Conservation (phyloP, 2,113 vertebrate species). For the Solea solea region DNA sequence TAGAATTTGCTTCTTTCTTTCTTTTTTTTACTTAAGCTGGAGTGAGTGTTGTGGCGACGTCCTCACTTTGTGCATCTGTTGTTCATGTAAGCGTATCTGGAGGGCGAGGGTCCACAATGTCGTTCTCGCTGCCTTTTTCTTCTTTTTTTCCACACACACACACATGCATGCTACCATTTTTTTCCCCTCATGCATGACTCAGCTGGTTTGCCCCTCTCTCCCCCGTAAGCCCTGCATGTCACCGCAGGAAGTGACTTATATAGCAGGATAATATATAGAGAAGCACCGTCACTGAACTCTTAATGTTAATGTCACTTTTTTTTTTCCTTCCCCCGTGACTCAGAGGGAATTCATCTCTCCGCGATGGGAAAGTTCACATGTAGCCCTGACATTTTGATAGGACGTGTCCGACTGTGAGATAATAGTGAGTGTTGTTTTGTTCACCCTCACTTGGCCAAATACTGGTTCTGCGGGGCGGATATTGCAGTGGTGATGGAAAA, state of each 20-base stretch:
- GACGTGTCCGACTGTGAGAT: constrained; percentile 46
- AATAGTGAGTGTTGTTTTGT: constrained; percentile 56
- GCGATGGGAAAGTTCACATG: constrained; percentile 61
- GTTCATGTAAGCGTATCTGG: constrained; percentile 15
- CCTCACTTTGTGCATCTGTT: constrained; percentile 34
- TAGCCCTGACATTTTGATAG: constrained; percentile 61
- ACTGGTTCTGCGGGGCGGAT: constrained; percentile 49
- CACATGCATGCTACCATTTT: constrained; percentile 18
- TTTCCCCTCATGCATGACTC: constrained; percentile 34
- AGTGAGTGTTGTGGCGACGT: constrained; percentile 39
- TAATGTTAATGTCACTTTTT: neutral
- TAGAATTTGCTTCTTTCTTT: constrained; percentile 41
- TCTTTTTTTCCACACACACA: neutral
- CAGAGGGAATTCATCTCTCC: constrained; percentile 14
- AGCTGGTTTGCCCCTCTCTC: constrained; percentile 19
- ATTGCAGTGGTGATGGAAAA: constrained; percentile 45
- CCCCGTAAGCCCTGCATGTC: neutral
- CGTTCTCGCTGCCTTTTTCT: neutral
- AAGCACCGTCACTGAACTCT: neutral
- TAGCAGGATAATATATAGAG: constrained; percentile 6
- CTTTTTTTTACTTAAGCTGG: constrained; percentile 35
- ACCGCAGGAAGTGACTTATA: constrained; percentile 24
- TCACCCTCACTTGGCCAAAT: constrained; percentile 46
- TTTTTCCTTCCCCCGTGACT: constrained; percentile 9
- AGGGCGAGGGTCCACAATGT: constrained; percentile 3